Evolutionary conservation across 1,140 invertebrate species (phyloP).

Genomic region (Leptopilina clavipes): DNA sequence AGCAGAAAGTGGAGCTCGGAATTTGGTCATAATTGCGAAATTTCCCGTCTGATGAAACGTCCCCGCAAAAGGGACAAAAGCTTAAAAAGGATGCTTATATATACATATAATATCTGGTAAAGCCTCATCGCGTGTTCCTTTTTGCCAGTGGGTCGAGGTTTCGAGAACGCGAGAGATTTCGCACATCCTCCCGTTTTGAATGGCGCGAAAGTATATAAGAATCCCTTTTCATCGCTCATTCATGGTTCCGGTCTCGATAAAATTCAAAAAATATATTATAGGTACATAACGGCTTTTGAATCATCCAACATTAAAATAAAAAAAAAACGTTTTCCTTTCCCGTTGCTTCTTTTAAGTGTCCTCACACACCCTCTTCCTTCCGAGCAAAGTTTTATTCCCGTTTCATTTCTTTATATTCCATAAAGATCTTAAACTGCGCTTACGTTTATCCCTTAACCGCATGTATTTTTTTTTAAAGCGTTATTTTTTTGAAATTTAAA

Average conservation of each 20-base stretch:
- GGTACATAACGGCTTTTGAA: constrained; percentile 39
- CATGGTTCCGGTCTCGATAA: constrained; percentile 36
- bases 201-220: constrained; percentile 52
- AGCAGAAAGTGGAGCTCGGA: constrained; percentile 28
- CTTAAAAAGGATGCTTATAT: constrained; percentile 44
- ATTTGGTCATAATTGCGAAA: constrained; percentile 41
- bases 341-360: constrained; percentile 38
- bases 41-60: constrained; percentile 52
- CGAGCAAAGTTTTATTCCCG: not conserved
- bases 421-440: constrained; percentile 7
- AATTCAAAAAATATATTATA: constrained; percentile 43
- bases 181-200: constrained; percentile 54
- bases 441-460: constrained; percentile 6
- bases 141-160: constrained; percentile 55
- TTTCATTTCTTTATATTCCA: not conserved
- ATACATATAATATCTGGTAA: constrained; percentile 9
- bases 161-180: constrained; percentile 57
- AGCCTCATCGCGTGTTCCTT: constrained; percentile 50
- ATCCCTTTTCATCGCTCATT: constrained; percentile 33
- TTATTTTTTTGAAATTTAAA: not conserved
- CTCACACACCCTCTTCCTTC: constrained; percentile 27
- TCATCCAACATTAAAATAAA: constrained; percentile 3
- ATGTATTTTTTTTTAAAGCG: not conserved
- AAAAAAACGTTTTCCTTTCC: constrained; percentile 49
- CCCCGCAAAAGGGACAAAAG: constrained; percentile 36